Evolutionary conservation across 1,140 invertebrate species (phyloP).

Genomic region (Drosophila biarmipes): DNA sequence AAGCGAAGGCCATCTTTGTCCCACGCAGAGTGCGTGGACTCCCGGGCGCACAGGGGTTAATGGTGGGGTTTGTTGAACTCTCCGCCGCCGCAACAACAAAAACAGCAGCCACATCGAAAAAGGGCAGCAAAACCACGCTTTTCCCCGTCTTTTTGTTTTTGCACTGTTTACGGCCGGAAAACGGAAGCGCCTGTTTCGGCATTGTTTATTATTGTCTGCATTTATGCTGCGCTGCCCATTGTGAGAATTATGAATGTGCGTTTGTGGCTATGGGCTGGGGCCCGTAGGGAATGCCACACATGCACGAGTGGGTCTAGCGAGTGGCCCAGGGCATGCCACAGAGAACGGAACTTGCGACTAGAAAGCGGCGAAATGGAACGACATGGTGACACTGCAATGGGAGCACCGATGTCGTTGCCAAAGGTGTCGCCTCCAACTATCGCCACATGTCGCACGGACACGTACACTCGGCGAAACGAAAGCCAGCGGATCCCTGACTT

Average conservation of each 20-base stretch:
- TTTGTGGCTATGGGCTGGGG: conserved; percentile 32
- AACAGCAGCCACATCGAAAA: neutral
- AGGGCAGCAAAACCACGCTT: conserved; percentile 8
- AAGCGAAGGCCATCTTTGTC: conserved; percentile 45
- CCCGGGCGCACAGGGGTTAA: conserved; percentile 14
- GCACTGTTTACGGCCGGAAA: conserved; percentile 57
- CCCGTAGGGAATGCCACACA: neutral
- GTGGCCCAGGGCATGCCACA: neutral
- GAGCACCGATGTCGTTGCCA: conserved; percentile 29
- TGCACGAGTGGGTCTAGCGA: neutral
- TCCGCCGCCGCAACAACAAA: neutral
- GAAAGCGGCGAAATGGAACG: conserved; percentile 15
- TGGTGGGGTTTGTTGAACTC: conserved; percentile 39
- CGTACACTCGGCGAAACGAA: conserved; percentile 8
- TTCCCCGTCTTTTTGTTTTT: conserved; percentile 26
- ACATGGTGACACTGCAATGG: conserved; percentile 39
- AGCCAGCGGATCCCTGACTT: neutral
- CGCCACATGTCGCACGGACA: conserved; percentile 33
- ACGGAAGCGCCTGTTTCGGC: conserved; percentile 73
- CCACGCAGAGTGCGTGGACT: conserved; percentile 37
- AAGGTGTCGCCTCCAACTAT: conserved; percentile 63
- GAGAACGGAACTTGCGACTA: conserved; percentile 16
- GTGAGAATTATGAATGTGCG: conserved; percentile 63
- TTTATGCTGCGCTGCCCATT: conserved; percentile 49
- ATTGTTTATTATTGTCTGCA: conserved; percentile 61